Percentiles rank a stretch among this genome's conserved stretches.
These are phyloP conservation scores for Drosophila niveifrons DNA, from an alignment of 2,888 invertebrate species.

Conservation along the genomic window DNA sequence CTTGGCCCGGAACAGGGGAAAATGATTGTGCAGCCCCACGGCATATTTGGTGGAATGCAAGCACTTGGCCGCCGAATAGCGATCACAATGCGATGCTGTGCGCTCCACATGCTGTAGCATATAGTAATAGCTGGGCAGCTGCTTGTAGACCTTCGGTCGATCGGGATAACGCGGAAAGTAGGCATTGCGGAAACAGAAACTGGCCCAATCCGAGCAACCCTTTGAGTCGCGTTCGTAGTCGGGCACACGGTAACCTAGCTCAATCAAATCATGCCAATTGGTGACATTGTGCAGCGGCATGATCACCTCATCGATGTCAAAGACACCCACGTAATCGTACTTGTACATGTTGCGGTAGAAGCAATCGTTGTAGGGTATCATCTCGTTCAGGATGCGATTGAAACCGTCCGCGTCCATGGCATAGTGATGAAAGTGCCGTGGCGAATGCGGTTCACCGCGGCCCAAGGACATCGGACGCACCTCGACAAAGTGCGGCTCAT, in stretches of 20 bases:
- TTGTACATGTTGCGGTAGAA: slow-evolving; percentile 95
- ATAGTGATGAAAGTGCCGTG: slow-evolving; percentile 93
- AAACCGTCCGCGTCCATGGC: slow-evolving; percentile 94
- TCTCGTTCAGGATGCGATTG: slow-evolving; percentile 96
- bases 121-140: slow-evolving; percentile 94
- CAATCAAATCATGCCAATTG: slow-evolving; percentile 92
- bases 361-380: slow-evolving; percentile 98
- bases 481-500: slow-evolving; percentile 87
- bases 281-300: slow-evolving; percentile 91
- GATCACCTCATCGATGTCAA: slow-evolving; percentile 97
- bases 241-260: slow-evolving; percentile 85
- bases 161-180: slow-evolving; percentile 95
- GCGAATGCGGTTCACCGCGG: slow-evolving; percentile 94
- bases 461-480: slow-evolving; percentile 93
- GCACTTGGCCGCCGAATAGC: slow-evolving; percentile 95
- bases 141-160: slow-evolving; percentile 90
- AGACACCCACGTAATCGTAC: slow-evolving; percentile 93
- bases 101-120: slow-evolving; percentile 96
- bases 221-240: slow-evolving; percentile 86
- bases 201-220: slow-evolving; percentile 53
- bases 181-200: slow-evolving; percentile 95
- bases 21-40: slow-evolving; percentile 95
- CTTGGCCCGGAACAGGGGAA: slow-evolving; percentile 93
- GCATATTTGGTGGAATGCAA: slow-evolving; percentile 96
- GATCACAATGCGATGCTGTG: slow-evolving; percentile 94